A percentile compares a stretch with the other conserved stretches of the same genome.
These are phyloP conservation scores for Orchestia grillus DNA, from an alignment of 1,140 invertebrate genomes.

Conservation along the genomic window DNA sequence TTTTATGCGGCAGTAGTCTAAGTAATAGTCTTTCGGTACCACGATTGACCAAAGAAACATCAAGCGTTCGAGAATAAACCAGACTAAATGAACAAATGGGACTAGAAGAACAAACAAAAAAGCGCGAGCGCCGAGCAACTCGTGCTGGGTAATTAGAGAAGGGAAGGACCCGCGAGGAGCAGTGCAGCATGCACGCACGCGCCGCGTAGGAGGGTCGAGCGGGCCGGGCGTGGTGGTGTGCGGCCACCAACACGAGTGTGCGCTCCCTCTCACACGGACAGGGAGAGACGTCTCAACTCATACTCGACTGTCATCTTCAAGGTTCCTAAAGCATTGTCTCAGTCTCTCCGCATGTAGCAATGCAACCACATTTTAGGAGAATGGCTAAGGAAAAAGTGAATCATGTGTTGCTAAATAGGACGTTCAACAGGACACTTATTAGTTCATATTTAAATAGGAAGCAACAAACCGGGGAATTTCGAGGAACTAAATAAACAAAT, in stretches of 20 bases:
- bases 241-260: neutral
- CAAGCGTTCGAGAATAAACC: too few species aligned
- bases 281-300: neutral
- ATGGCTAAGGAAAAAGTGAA: neutral
- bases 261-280: neutral
- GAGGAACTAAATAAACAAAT: neutral
- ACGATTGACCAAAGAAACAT: too few species aligned
- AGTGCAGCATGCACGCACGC: neutral
- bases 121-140: neutral
- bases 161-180: neutral
- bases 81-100: neutral
- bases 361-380: neutral
- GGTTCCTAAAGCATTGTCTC: neutral
- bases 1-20: too few species aligned
- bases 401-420: neutral
- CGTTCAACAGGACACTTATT: neutral
- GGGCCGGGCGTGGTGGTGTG: neutral
- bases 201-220: neutral
- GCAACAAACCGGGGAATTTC: neutral
- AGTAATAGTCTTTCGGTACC: too few species aligned
- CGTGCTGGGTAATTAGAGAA: neutral
- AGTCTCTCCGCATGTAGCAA: neutral
- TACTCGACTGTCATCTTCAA: neutral
- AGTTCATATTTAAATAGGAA: neutral
- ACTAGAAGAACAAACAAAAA: neutral